Conservation (phyloP, 2,113 vertebrate genomes). For the Mus spicilegus region DNA sequence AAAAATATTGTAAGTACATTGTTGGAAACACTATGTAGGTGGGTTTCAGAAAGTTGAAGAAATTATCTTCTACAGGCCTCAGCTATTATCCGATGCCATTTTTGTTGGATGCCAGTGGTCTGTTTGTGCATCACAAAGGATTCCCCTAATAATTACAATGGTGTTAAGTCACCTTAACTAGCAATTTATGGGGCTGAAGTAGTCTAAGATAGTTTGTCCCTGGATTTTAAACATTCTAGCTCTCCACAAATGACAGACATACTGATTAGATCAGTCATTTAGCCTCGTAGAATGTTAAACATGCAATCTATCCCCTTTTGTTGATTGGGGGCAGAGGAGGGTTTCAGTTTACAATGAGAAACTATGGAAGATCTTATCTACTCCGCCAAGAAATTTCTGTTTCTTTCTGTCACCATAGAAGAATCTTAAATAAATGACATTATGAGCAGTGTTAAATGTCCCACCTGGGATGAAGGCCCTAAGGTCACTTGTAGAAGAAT, state of each 20-base stretch:
- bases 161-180: neutral
- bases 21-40: neutral
- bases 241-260: neutral
- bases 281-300: neutral
- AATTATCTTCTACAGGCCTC: neutral
- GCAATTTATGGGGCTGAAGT: neutral
- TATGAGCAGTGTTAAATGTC: neutral
- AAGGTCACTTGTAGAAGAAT: neutral
- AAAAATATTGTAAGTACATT: neutral
- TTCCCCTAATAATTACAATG: neutral
- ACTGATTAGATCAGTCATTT: neutral
- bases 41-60: neutral
- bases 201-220: neutral
- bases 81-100: neutral
- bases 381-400: neutral
- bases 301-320: neutral
- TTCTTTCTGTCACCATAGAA: neutral
- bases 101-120: neutral
- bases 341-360: neutral
- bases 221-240: too few relatives aligned
- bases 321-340: too few relatives aligned
- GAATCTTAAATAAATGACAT: neutral
- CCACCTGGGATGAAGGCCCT: neutral
- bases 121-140: neutral
- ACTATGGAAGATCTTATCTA: neutral